Percentiles rank a stretch among this genome's conserved stretches.
Conservation (phyloP, 2,888 invertebrate genomes). For the Phlogophora meticulosa region DNA sequence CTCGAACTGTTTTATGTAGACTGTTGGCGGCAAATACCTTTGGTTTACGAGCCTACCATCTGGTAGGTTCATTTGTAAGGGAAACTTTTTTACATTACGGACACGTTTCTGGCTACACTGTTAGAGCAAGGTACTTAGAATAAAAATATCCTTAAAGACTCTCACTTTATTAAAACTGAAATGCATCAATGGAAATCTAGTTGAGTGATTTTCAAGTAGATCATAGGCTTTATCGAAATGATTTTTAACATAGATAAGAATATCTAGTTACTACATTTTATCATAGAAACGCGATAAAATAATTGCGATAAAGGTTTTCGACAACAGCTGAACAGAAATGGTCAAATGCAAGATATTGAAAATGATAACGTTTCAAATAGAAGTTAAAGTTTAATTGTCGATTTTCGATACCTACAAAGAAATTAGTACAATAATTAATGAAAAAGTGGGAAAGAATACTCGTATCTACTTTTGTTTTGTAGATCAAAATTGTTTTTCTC, state of each 20-base stretch:
- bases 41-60: constrained; percentile 56
- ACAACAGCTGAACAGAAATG: constrained; percentile 42
- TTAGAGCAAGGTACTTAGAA: constrained; percentile 6
- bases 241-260: constrained; percentile 60
- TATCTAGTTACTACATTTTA: constrained; percentile 58
- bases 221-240: constrained; percentile 15
- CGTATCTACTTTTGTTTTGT: not conserved
- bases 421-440: not conserved
- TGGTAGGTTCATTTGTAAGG: constrained; percentile 46
- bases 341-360: constrained; percentile 54
- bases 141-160: not conserved
- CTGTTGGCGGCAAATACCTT: constrained; percentile 52
- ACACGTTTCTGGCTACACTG: constrained; percentile 9
- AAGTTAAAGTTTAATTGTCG: constrained; percentile 1
- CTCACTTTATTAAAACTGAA: constrained; percentile 2
- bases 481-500: constrained; percentile 19
- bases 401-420: not conserved
- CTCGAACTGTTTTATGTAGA: constrained; percentile 54
- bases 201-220: constrained; percentile 18
- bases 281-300: constrained; percentile 69
- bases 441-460: not conserved
- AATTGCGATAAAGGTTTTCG: constrained; percentile 59
- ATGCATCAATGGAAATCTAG: constrained; percentile 6
- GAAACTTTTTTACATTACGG: constrained; percentile 23
- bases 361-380: constrained; percentile 29